These are phyloP conservation scores for Acrossocheilus wenchowensis DNA, from an alignment of 2,797 vertebrate genomes.

Conservation along the genomic window DNA sequence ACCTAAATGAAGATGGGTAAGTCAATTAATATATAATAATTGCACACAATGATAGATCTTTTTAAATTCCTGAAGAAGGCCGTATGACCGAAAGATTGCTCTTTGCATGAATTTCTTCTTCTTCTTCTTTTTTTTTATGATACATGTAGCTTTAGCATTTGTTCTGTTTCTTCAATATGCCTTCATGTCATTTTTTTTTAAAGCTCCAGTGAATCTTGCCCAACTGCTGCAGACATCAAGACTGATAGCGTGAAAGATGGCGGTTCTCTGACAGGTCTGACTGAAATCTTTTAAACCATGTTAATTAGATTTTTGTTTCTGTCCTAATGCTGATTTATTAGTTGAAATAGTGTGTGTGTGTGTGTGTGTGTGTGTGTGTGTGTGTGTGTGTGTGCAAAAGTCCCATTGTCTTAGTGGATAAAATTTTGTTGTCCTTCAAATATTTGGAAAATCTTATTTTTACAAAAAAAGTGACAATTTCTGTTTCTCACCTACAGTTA, in stretches of 20 bases:
- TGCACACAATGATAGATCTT: not conserved
- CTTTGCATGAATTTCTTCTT: not conserved
- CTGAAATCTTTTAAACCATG: not conserved
- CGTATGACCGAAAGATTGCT: not conserved
- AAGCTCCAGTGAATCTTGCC: conserved; percentile 12
- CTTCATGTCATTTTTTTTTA: not conserved
- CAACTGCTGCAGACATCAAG: not conserved
- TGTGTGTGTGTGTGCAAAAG: not conserved
- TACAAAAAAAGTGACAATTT: not conserved
- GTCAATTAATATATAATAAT: not conserved
- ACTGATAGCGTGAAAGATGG: not conserved
- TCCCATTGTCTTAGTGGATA: not conserved
- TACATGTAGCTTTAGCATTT: not conserved
- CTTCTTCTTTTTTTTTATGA: not conserved
- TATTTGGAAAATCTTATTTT: not conserved
- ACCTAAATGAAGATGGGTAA: conserved; percentile 45
- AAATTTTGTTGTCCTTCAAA: not conserved
- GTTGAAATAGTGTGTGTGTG: not conserved
- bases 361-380: no score
- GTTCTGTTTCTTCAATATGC: conserved; percentile 6
- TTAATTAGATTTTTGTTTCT: not conserved
- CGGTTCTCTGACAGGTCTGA: conserved; percentile 9
- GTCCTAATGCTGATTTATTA: not conserved
- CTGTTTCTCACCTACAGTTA: conserved; percentile 8
- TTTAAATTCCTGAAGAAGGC: not conserved